Conservation (phyloP, 1,140 invertebrate species). For the Heliconius nattereri region DNA sequence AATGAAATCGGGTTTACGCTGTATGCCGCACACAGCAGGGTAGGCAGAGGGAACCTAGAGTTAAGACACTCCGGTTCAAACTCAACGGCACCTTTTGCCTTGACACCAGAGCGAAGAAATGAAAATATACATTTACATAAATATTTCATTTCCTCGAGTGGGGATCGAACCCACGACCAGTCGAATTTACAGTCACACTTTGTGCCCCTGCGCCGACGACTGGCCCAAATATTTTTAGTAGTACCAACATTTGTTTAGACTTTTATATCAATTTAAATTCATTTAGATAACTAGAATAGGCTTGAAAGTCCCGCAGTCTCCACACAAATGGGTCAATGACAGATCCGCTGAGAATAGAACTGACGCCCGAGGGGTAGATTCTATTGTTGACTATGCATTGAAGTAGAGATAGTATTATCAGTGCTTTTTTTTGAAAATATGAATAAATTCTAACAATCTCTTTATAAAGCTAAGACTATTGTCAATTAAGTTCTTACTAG, state of each 20-base stretch:
- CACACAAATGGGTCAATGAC: constrained; percentile 67
- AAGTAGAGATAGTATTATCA: constrained; percentile 44
- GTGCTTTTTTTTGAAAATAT: constrained; percentile 33
- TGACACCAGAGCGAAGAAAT: too few relatives aligned
- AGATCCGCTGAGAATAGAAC: constrained; percentile 63
- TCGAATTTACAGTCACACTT: too few relatives aligned
- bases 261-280: constrained; percentile 36
- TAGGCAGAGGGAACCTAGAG: too few relatives aligned
- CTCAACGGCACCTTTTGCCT: too few relatives aligned
- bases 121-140: too few relatives aligned
- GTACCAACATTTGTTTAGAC: background rate
- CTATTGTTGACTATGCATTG: constrained; percentile 57
- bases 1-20: too few relatives aligned
- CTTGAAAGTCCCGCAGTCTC: constrained; percentile 49
- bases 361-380: constrained; percentile 58
- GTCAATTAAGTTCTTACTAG: background rate
- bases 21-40: too few relatives aligned
- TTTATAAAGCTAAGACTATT: background rate
- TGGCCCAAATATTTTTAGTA: background rate
- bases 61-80: too few relatives aligned
- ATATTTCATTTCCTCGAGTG: too few relatives aligned
- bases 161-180: too few relatives aligned
- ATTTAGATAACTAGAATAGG: constrained; percentile 46
- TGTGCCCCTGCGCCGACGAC: too few relatives aligned
- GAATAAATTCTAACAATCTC: constrained; percentile 29